Conservation (phyloP, 2,888 invertebrate genomes). For the Lasioglossum villosulum region DNA sequence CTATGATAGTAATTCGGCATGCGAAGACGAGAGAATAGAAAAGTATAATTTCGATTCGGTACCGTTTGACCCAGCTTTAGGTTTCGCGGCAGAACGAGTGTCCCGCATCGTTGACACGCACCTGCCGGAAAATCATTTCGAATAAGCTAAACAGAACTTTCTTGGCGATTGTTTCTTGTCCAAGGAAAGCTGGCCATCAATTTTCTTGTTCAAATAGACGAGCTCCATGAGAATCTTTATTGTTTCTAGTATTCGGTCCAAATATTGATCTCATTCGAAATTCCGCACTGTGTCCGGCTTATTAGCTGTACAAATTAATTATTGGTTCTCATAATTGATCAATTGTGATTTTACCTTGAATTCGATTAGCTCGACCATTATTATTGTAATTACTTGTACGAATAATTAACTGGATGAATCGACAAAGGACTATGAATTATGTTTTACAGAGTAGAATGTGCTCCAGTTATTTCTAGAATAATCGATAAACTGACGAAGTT, state of each 20-base stretch:
- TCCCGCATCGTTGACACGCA: constrained; percentile 17
- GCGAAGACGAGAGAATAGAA: neutral
- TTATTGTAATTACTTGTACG: neutral
- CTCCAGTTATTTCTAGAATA: neutral
- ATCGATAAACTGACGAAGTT: neutral
- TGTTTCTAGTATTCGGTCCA: neutral
- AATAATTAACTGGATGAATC: too few relatives aligned
- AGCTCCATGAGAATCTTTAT: neutral
- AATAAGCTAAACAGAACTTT: neutral
- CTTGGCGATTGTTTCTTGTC: neutral
- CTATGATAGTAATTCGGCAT: neutral
- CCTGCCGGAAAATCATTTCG: constrained; percentile 26
- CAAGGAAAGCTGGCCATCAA: neutral
- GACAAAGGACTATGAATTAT: neutral
- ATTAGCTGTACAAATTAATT: neutral
- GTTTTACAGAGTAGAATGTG: neutral
- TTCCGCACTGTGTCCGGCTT: neutral
- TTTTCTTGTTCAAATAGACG: neutral
- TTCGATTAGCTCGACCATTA: neutral
- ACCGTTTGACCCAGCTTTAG: constrained; percentile 10
- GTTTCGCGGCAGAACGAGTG: constrained; percentile 21
- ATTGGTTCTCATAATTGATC: neutral
- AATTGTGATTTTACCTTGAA: neutral
- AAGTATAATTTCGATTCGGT: neutral
- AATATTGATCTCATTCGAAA: neutral